Evolutionary conservation across 2,113 vertebrate species (phyloP).

Genomic region (Euleptes europaea): DNA sequence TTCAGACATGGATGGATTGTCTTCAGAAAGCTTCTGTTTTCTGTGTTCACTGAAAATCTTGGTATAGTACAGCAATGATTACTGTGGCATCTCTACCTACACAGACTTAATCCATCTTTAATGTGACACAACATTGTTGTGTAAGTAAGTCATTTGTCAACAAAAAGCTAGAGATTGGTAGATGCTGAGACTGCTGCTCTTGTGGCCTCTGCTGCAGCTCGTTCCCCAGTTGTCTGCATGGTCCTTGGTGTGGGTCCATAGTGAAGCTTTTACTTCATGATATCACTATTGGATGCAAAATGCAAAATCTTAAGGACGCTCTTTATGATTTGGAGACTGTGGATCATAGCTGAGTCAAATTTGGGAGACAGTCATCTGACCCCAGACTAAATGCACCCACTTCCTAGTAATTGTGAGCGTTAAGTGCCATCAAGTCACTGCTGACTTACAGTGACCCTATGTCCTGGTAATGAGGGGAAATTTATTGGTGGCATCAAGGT

Average conservation of each 20-base stretch:
- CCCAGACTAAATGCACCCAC: neutral
- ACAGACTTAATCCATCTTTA: too few species aligned
- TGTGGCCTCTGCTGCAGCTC: neutral
- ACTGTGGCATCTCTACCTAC: too few species aligned
- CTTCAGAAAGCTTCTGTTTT: too few species aligned
- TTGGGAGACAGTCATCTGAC: neutral
- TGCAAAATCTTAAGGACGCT: neutral
- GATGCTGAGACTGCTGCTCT: neutral
- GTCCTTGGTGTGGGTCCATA: neutral
- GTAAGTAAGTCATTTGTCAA: neutral
- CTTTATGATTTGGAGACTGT: neutral
- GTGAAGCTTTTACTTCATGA: too few species aligned
- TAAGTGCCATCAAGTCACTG: too few species aligned
- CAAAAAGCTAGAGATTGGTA: neutral
- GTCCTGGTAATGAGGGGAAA: neutral
- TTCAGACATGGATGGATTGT: too few species aligned
- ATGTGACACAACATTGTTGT: too few species aligned
- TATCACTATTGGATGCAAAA: neutral
- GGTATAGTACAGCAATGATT: too few species aligned
- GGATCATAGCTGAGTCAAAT: too few species aligned
- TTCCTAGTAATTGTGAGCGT: neutral
- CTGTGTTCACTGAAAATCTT: too few species aligned
- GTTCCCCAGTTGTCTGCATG: neutral
- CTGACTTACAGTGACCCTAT: too few species aligned
- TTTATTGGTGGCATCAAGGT: neutral